Conservation (phyloP, 2,888 invertebrate species). For the Ormia ochracea region DNA sequence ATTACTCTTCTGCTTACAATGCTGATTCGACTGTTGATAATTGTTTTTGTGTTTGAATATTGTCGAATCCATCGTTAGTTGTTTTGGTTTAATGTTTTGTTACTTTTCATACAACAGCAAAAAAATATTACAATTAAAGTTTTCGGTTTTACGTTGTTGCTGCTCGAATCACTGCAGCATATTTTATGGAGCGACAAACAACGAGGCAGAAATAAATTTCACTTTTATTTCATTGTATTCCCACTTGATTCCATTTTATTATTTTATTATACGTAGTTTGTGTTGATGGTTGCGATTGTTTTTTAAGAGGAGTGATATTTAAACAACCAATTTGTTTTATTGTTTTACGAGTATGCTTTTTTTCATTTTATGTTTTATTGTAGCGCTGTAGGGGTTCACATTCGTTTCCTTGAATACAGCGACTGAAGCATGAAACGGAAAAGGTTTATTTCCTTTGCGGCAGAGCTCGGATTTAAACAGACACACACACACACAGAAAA, state of each 20-base stretch:
- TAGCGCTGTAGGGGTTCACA: slow-evolving; percentile 8
- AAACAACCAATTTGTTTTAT: slow-evolving; percentile 13
- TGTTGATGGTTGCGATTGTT: neutral
- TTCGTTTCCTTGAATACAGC: slow-evolving; percentile 23
- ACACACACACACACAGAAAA: neutral
- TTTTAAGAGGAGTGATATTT: neutral
- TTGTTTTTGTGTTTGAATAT: slow-evolving; percentile 41
- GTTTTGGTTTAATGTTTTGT: slow-evolving; percentile 1
- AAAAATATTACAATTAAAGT: neutral
- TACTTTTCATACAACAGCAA: neutral
- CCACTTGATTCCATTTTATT: slow-evolving; percentile 27
- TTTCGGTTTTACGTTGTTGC: slow-evolving; percentile 1
- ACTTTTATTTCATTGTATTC: slow-evolving; percentile 34
- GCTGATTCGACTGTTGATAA: slow-evolving; percentile 4
- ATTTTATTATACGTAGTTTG: slow-evolving; percentile 5
- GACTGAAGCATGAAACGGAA: slow-evolving; percentile 19
- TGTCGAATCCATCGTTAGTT: slow-evolving; percentile 50
- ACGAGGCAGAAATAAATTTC: slow-evolving; percentile 27
- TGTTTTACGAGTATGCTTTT: too few species aligned
- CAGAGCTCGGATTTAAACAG: neutral
- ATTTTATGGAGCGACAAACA: slow-evolving; percentile 9
- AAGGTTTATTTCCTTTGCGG: neutral
- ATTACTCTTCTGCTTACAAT: slow-evolving; percentile 11
- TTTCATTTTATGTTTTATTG: neutral
- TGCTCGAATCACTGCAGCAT: neutral